phyloP scores from a whole-genome alignment of 1,140 invertebrate genomes.

The Armadillidium nasatum region DNA sequence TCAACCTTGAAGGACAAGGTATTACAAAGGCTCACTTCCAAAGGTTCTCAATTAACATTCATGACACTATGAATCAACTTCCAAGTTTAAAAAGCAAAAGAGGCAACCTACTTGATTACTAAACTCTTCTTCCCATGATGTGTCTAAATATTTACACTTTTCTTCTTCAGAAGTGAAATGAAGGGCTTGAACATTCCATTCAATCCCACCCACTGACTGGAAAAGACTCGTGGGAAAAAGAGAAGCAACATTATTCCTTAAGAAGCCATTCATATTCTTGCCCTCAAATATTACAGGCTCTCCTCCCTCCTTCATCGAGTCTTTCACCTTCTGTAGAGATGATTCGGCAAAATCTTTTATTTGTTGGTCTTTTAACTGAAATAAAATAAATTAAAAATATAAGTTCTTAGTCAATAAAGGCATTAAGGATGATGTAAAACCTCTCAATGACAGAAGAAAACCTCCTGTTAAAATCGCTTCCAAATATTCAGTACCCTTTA shows the following conservation, averaged over 20 bases:
- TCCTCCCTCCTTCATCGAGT: slow-evolving; percentile 22
- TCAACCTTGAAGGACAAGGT: too few species aligned
- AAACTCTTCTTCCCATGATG: slow-evolving; percentile 21
- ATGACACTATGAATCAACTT: too few species aligned
- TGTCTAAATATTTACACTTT: slow-evolving; percentile 19
- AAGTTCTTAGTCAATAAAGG: background rate
- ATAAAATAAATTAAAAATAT: background rate
- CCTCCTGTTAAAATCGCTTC: too few species aligned
- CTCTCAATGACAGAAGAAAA: background rate
- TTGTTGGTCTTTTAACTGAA: slow-evolving; percentile 29
- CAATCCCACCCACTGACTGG: slow-evolving; percentile 1
- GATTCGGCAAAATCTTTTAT: slow-evolving; percentile 30
- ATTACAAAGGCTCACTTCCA: too few species aligned
- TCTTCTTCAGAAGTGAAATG: slow-evolving; percentile 23
- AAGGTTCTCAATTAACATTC: too few species aligned
- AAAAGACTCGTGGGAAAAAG: slow-evolving; percentile 28
- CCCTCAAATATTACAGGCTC: slow-evolving; percentile 14
- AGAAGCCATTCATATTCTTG: slow-evolving; percentile 24
- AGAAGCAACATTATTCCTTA: slow-evolving; percentile 33
- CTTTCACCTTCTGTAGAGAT: slow-evolving; percentile 28
- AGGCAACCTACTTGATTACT: slow-evolving; percentile 26
- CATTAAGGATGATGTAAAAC: background rate
- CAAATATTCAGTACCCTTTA: background rate
- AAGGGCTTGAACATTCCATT: slow-evolving; percentile 27
- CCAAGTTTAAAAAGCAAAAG: background rate